A percentile compares a stretch with the other conserved stretches of the same genome.
Evolutionary conservation across 2,113 vertebrate species (phyloP).

Genomic region (Gasterosteus aculeatus): DNA sequence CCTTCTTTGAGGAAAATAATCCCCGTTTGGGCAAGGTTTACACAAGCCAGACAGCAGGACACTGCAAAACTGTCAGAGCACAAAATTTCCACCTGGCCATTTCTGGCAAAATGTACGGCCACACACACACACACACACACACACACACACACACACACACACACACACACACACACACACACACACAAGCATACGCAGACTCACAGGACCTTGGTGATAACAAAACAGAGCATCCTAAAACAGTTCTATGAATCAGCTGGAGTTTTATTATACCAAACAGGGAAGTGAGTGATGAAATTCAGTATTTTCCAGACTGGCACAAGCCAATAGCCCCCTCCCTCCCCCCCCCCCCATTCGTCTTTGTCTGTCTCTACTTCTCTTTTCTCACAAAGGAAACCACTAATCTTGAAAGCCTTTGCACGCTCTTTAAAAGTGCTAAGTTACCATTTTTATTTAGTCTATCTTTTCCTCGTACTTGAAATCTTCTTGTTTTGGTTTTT

Average conservation of each 20-base stretch:
- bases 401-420: background rate
- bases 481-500: background rate
- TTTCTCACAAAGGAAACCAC: slow-evolving; percentile 40
- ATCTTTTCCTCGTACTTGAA: background rate
- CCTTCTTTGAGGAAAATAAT: slow-evolving; percentile 1
- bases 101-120: slow-evolving; percentile 24
- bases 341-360: background rate
- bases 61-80: slow-evolving; percentile 64
- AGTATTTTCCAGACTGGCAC: background rate
- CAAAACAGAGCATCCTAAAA: slow-evolving; percentile 2
- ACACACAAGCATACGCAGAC: background rate
- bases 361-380: slow-evolving; percentile 37
- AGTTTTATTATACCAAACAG: slow-evolving; percentile 3
- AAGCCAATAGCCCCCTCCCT: background rate
- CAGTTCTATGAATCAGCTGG: background rate
- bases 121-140: background rate
- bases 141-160: background rate
- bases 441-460: background rate
- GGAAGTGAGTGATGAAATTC: slow-evolving; percentile 22
- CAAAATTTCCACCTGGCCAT: slow-evolving; percentile 74
- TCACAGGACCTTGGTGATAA: background rate
- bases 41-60: slow-evolving; percentile 41
- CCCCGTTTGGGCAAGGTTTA: slow-evolving; percentile 42
- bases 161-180: background rate
- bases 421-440: slow-evolving; percentile 13